Conservation (phyloP, 2,888 invertebrate species). For the Frankliniella intonsa region DNA sequence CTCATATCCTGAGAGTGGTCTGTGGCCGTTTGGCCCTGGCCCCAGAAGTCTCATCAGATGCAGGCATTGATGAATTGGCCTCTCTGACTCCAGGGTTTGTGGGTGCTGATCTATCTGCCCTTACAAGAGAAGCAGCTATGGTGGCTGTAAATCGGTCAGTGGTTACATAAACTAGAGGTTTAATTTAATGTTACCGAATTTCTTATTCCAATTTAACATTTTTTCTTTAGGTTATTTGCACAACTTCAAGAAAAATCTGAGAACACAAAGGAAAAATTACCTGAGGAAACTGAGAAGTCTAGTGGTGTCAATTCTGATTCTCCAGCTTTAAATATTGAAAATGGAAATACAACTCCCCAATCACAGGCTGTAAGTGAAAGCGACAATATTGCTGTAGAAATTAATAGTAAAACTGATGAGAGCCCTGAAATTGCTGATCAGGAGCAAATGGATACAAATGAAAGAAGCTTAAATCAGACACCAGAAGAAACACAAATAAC, state of each 20-base stretch:
- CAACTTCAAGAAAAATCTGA: conserved; percentile 31
- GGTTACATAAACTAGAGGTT: no score
- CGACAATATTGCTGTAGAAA: conserved; percentile 28
- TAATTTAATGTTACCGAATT: no score
- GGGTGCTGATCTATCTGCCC: conserved; percentile 84
- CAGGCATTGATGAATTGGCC: conserved; percentile 61
- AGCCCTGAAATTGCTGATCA: conserved; percentile 30
- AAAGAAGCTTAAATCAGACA: conserved; percentile 11
- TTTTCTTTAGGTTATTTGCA: background rate
- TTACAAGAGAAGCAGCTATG: conserved; percentile 83
- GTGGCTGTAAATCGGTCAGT: conserved; percentile 69
- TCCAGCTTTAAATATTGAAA: background rate
- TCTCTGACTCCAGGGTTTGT: conserved; percentile 92
- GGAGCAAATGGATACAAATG: conserved; percentile 33
- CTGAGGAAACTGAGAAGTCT: no score
- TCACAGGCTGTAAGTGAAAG: background rate
- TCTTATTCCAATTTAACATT: background rate
- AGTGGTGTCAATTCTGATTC: no score
- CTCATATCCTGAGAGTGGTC: conserved; percentile 69
- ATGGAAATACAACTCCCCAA: background rate
- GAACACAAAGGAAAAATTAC: conserved; percentile 36
- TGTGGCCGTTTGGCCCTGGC: conserved; percentile 66
- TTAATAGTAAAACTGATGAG: conserved; percentile 33
- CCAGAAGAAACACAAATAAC: background rate
- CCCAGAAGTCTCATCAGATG: conserved; percentile 57